These are phyloP conservation scores for Phaethon lepturus DNA, from an alignment of 2,113 vertebrate species.

Conservation along the genomic window DNA sequence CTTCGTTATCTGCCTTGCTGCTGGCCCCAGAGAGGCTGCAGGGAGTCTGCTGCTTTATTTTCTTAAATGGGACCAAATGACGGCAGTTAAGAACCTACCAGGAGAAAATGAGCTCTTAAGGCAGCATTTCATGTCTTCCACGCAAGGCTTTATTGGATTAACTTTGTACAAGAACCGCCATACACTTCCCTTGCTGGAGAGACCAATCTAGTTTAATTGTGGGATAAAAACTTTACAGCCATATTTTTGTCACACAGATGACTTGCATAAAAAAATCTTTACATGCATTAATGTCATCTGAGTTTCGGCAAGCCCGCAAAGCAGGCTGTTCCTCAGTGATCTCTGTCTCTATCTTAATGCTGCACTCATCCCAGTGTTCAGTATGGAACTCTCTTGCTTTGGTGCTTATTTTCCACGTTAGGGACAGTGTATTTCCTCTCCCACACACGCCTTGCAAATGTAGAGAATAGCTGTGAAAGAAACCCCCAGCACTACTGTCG, in stretches of 20 bases:
- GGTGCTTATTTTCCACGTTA: background rate
- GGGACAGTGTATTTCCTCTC: background rate
- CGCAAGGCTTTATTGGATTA: background rate
- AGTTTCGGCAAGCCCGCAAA: background rate
- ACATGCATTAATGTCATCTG: background rate
- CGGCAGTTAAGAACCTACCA: background rate
- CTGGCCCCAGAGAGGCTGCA: background rate
- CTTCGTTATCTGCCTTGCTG: background rate
- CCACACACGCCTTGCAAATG: background rate
- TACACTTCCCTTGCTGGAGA: background rate
- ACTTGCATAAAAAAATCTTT: background rate
- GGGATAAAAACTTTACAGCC: background rate
- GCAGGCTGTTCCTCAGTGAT: background rate
- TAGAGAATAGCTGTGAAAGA: background rate
- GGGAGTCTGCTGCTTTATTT: background rate
- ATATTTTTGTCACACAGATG: background rate
- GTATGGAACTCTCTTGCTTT: background rate
- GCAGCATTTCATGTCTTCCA: background rate
- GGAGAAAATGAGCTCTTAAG: background rate
- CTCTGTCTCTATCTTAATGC: background rate
- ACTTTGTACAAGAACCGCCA: background rate
- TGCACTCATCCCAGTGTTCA: background rate
- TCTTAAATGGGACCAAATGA: slow-evolving; percentile 3
- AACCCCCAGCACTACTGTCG: fast-evolving
- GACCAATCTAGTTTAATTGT: background rate